Conservation (phyloP, 1,140 invertebrate genomes). For the Periplaneta americana region DNA sequence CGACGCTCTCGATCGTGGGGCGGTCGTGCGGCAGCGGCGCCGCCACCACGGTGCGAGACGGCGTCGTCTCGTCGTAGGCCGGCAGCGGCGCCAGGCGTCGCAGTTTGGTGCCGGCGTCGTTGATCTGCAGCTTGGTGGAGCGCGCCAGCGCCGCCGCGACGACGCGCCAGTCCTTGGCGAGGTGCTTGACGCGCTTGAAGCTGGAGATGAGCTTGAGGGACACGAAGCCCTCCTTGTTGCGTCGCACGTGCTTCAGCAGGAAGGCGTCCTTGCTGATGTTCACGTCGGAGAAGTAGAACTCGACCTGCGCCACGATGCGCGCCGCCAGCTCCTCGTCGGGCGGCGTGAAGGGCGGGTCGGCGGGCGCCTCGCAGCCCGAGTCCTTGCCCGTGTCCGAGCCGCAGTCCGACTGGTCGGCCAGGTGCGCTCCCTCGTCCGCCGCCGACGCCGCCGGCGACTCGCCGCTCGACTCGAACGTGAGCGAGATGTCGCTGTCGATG, state of each 20-base stretch:
- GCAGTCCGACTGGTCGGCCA: slow-evolving; percentile 56
- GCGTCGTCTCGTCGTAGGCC: slow-evolving; percentile 84
- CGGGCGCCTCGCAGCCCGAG: slow-evolving; percentile 53
- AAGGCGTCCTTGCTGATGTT: slow-evolving; percentile 95
- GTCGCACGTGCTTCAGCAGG: slow-evolving; percentile 85
- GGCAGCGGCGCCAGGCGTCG: slow-evolving; percentile 78
- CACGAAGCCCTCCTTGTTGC: slow-evolving; percentile 93
- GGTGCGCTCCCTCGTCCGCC: slow-evolving; percentile 39
- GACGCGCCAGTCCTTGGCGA: slow-evolving; percentile 89
- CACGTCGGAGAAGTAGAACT: slow-evolving; percentile 92
- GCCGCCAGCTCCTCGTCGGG: slow-evolving; percentile 68
- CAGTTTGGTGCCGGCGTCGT: slow-evolving; percentile 87
- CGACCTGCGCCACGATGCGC: slow-evolving; percentile 77
- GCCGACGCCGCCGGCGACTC: slow-evolving; percentile 36
- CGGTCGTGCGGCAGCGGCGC: slow-evolving; percentile 78
- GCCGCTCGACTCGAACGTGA: slow-evolving; percentile 44
- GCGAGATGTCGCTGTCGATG: slow-evolving; percentile 54
- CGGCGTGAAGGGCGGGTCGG: slow-evolving; percentile 30
- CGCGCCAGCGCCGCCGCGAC: slow-evolving; percentile 75
- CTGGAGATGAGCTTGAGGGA: slow-evolving; percentile 90
- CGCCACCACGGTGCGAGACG: slow-evolving; percentile 84
- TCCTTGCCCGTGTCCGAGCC: slow-evolving; percentile 44
- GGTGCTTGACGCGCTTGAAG: slow-evolving; percentile 86
- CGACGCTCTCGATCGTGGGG: slow-evolving; percentile 79
- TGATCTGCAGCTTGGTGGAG: slow-evolving; percentile 82